These are phyloP conservation scores for Mimas tiliae DNA, from an alignment of 2,888 invertebrate genomes.

Conservation along the genomic window DNA sequence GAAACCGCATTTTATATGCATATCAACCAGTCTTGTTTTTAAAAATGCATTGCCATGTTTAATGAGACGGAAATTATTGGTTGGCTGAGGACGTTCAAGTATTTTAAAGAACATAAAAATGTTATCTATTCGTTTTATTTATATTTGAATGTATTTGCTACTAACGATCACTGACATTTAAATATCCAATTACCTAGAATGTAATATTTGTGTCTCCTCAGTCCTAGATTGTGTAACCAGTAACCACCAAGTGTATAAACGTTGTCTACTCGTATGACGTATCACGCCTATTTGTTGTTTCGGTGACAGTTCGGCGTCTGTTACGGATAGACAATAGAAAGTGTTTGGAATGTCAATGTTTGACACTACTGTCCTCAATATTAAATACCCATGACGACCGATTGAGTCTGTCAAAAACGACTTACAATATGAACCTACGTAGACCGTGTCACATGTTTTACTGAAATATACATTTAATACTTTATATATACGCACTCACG, in stretches of 20 bases:
- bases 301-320: neutral
- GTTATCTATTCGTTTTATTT: no score
- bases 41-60: neutral
- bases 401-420: neutral
- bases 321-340: neutral
- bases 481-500: no score
- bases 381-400: neutral
- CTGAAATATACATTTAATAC: no score
- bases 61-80: neutral
- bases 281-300: constrained; percentile 5
- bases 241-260: no score
- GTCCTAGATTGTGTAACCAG: no score
- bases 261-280: neutral
- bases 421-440: neutral
- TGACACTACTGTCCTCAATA: constrained; percentile 3
- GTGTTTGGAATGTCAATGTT: neutral
- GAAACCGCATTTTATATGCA: neutral
- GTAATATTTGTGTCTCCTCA: no score
- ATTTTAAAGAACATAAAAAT: no score
- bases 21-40: neutral
- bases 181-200: no score
- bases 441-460: no score
- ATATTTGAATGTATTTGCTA: no score
- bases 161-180: no score
- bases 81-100: neutral